Percentiles rank a stretch among this genome's conserved stretches.
Evolutionary conservation across 2,888 invertebrate species (phyloP).

Genomic region (Clistopyga incitator): DNA sequence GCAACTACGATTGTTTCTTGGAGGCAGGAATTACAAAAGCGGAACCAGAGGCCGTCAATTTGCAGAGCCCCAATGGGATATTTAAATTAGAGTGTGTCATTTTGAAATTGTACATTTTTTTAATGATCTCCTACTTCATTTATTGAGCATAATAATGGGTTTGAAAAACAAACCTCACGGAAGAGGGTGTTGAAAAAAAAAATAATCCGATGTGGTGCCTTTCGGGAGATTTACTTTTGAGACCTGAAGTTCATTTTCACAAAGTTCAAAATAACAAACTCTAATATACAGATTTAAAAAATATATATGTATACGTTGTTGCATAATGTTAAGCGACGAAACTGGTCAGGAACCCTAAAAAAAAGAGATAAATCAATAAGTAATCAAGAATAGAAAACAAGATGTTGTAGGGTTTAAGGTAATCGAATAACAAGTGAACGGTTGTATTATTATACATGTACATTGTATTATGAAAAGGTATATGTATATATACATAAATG

Average conservation of each 20-base stretch:
- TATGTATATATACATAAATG: constrained; percentile 61
- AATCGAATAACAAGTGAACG: constrained; percentile 66
- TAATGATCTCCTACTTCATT: background rate
- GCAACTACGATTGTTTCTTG: constrained; percentile 18
- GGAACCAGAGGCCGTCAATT: constrained; percentile 41
- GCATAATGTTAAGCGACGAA: constrained; percentile 70
- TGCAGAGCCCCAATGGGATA: constrained; percentile 53
- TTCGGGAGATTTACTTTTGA: background rate
- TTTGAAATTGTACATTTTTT: background rate
- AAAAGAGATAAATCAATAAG: constrained; percentile 64
- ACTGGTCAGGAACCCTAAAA: constrained; percentile 43
- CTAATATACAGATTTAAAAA: constrained; percentile 53
- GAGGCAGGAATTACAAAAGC: constrained; percentile 31
- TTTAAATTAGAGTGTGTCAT: constrained; percentile 53
- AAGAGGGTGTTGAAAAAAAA: no score
- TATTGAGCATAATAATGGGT: no score
- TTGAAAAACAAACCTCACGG: no score
- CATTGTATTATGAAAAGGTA: constrained; percentile 74
- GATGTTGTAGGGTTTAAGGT: constrained; percentile 64
- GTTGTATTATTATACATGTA: constrained; percentile 76
- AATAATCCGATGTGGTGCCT: no score
- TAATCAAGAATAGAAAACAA: constrained; percentile 65
- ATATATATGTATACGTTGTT: constrained; percentile 73
- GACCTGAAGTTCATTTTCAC: background rate
- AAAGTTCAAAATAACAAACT: constrained; percentile 18